phyloP scores from a whole-genome alignment of 1,140 invertebrate species.

The Monochamus saltuarius region DNA sequence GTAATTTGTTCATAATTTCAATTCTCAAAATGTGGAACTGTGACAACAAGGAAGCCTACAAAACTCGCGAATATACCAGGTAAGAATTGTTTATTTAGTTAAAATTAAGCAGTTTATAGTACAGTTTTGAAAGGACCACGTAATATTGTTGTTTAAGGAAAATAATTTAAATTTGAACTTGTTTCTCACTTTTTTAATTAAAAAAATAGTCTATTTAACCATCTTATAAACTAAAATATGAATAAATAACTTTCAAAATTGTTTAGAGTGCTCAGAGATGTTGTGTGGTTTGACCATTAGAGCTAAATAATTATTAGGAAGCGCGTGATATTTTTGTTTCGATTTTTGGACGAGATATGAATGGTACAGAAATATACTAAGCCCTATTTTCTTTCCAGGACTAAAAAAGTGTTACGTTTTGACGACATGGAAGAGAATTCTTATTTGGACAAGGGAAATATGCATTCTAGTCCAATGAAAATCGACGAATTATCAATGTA shows the following conservation, averaged over 20 bases:
- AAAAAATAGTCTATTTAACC: no score
- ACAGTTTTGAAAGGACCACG: no score
- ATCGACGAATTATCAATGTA: slow-evolving; percentile 35
- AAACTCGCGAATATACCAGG: slow-evolving; percentile 35
- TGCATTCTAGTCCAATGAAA: slow-evolving; percentile 31
- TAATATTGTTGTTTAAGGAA: no score
- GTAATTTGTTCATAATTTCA: slow-evolving; percentile 9
- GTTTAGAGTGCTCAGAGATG: no score
- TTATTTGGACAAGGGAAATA: slow-evolving; percentile 33
- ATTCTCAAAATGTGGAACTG: slow-evolving; percentile 34
- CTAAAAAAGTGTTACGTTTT: slow-evolving; percentile 18
- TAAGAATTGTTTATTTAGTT: slow-evolving; percentile 21
- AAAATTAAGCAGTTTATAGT: no score
- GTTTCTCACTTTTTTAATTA: no score
- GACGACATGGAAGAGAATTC: slow-evolving; percentile 17
- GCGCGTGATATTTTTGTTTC: not conserved
- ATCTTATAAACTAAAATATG: no score
- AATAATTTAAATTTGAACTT: no score
- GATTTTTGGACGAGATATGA: slow-evolving; percentile 1
- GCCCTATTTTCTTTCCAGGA: slow-evolving; percentile 21
- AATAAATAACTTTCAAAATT: no score
- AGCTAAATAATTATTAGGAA: not conserved
- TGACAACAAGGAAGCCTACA: slow-evolving; percentile 27
- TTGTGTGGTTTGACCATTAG: no score
- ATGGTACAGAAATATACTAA: slow-evolving; percentile 6